Conservation (phyloP, 2,113 vertebrate species). For the Amphiprion percula region DNA sequence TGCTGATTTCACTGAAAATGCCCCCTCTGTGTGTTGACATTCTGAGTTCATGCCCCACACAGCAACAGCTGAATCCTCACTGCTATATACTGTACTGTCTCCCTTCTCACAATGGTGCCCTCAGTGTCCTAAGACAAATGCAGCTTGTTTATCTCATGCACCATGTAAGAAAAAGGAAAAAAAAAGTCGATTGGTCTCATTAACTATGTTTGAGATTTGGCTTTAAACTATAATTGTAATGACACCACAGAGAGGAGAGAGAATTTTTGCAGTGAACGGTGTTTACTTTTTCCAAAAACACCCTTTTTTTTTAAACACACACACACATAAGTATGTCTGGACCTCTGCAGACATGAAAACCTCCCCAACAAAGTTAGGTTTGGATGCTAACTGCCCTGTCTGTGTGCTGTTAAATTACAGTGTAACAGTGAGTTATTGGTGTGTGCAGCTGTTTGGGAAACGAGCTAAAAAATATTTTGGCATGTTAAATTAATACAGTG, state of each 20-base stretch:
- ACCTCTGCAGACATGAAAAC: not conserved
- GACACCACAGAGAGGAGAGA: not conserved
- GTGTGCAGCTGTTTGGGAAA: constrained; percentile 22
- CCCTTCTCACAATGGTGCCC: constrained; percentile 67
- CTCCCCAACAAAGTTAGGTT: too few species aligned
- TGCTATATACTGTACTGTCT: constrained; percentile 56
- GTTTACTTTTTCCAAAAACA: not conserved
- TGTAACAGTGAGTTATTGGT: not conserved
- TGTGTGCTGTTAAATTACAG: not conserved
- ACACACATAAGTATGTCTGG: not conserved
- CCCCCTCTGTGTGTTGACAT: constrained; percentile 72
- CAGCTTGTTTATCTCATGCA: constrained; percentile 74
- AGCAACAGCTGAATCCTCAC: constrained; percentile 69
- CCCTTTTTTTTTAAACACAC: not conserved
- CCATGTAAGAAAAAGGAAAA: constrained; percentile 20
- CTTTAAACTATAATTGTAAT: constrained; percentile 20
- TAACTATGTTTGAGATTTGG: constrained; percentile 15
- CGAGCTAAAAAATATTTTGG: not conserved
- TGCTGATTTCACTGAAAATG: constrained; percentile 66
- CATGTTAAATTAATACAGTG: constrained; percentile 10
- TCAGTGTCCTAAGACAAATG: constrained; percentile 74
- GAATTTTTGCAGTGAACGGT: not conserved
- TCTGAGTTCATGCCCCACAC: constrained; percentile 69
- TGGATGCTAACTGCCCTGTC: not conserved
- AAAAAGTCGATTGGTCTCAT: constrained; percentile 29